A percentile compares a stretch with the other conserved stretches of the same genome.
Conservation (phyloP, 2,888 invertebrate species). For the Acrobasis repandana region DNA sequence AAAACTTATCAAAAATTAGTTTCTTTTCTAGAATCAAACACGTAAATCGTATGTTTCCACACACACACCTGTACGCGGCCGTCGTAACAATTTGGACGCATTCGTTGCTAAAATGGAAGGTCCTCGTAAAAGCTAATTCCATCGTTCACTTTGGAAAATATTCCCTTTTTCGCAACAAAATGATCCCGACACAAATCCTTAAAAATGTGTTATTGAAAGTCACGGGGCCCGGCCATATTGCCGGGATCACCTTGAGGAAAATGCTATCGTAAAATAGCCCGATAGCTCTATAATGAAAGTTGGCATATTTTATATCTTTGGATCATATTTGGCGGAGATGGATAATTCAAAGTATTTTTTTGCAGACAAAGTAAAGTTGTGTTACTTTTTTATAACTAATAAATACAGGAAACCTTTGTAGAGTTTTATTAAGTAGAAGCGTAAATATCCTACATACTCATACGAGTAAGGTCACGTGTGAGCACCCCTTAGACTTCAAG, state of each 20-base stretch:
- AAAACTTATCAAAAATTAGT: not conserved
- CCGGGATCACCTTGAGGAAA: constrained; percentile 24
- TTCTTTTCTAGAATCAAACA: not conserved
- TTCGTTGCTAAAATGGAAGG: constrained; percentile 50
- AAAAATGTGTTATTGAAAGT: constrained; percentile 62
- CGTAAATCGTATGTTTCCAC: not conserved
- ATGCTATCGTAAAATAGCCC: constrained; percentile 39
- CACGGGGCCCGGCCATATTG: constrained; percentile 44
- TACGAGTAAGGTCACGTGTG: too few relatives aligned
- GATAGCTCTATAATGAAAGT: constrained; percentile 38
- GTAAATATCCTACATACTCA: too few relatives aligned
- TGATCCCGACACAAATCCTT: constrained; percentile 59
- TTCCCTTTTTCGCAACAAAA: constrained; percentile 55
- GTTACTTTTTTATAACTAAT: too few relatives aligned
- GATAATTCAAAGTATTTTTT: too few relatives aligned
- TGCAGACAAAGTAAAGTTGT: too few relatives aligned
- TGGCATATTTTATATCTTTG: constrained; percentile 26
- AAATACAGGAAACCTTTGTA: too few relatives aligned
- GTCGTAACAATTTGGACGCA: constrained; percentile 29
- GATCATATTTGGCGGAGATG: constrained; percentile 8
- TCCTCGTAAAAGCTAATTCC: constrained; percentile 49
- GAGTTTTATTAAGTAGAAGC: too few relatives aligned
- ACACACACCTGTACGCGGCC: constrained; percentile 11
- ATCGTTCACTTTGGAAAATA: constrained; percentile 52
- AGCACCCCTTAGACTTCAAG: too few relatives aligned